phyloP scores from a whole-genome alignment of 2,797 vertebrate species.

The Poecile montanus region DNA sequence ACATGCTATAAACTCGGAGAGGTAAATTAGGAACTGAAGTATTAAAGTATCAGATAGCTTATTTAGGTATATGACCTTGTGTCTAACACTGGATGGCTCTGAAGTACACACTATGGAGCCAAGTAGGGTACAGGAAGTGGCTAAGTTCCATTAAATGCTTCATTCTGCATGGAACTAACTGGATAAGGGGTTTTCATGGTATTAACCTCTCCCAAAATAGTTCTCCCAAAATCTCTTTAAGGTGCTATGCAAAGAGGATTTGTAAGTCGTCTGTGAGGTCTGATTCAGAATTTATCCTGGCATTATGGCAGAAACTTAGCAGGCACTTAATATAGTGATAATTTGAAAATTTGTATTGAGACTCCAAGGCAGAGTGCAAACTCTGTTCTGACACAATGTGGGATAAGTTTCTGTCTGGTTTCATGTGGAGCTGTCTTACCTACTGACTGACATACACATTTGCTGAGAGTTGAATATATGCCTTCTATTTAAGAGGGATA shows the following conservation, averaged over 20 bases:
- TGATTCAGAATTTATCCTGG: conserved; percentile 7
- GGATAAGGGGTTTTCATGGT: conserved; percentile 3
- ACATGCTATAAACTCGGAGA: neutral
- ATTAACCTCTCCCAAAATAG: conserved; percentile 9
- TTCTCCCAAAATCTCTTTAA: neutral
- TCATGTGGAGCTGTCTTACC: neutral
- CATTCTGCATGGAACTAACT: conserved; percentile 18
- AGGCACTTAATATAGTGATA: neutral
- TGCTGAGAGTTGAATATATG: neutral
- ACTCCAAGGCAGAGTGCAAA: neutral
- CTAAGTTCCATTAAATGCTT: neutral
- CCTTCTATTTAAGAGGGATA: neutral
- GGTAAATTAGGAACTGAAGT: neutral
- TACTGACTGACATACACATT: neutral
- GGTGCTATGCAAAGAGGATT: neutral
- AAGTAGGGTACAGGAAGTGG: neutral
- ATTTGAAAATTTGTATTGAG: neutral
- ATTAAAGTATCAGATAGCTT: neutral
- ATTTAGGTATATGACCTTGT: neutral
- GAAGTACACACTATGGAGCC: neutral
- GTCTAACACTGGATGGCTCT: conserved; percentile 69
- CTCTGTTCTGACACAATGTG: neutral
- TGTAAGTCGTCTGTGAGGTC: neutral
- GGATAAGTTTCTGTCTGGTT: neutral
- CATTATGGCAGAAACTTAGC: neutral